Evolutionary conservation across 2,113 vertebrate species (phyloP), one percentile per base, ranked within the genome.

Genomic region (Phalacrocorax aristotelis): DNA sequence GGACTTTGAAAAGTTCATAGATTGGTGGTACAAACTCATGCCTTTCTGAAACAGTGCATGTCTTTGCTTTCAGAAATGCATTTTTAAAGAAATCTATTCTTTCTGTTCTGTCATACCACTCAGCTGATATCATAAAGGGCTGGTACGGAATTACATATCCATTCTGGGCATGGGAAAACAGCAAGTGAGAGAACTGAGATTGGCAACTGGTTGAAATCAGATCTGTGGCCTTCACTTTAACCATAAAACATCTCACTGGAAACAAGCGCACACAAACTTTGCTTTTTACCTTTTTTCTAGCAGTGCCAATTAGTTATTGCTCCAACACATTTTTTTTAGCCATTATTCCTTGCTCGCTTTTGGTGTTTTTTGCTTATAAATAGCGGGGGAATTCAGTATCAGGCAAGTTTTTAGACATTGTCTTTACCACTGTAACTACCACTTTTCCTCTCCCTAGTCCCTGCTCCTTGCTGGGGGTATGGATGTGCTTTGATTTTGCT

Each of bases 401-500:
- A 97, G 96, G 92, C 94, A 91, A 97, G 46, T 51, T 88, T 88
- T 72, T 30, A 87, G 62, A 77, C 88, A 62, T 85, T 66, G 34
- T 29, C 32, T 78, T 36, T 15, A 76, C 40, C 86, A 71, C 76
- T 91, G 42, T 9, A 21, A 32, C 58, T 68, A 48, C 19, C 13
- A 32, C 69, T 70, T 85, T 91, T 74, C 61, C 75, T 93, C 83
- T 78, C 44, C 7, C 44, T 62, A 90, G 87, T 89, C 95, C 38
- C 82, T 89, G 19, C 71, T 92, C 79, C 93, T 93, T 94, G 93
- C 94, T 94, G 64, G 76, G 83, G 93, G 44, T 94, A 60, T 22
- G 19, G 38, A 68, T 8, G 26, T 55, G 15, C 57, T 97, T 98
- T 97, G 95, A 97, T 98, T 98, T 98, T 96, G 29, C 78, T 93